phyloP scores from a whole-genome alignment of 2,888 invertebrate genomes.

The Azorinus chamasolen region DNA sequence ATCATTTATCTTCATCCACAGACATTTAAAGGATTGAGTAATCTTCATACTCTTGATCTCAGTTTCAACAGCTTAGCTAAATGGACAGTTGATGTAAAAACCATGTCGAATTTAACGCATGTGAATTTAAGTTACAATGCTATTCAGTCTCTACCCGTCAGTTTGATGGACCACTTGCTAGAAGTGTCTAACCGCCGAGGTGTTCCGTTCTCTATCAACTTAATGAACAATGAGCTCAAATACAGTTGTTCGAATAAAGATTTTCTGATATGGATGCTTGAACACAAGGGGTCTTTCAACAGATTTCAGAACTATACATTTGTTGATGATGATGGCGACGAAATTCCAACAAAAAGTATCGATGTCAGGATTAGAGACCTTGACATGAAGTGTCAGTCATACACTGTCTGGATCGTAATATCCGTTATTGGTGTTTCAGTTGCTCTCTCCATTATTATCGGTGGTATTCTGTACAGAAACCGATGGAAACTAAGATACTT shows the following conservation, averaged over 20 bases:
- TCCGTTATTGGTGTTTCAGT: conserved; percentile 11
- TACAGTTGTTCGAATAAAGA: conserved; percentile 14
- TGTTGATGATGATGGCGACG: neutral
- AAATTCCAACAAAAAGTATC: neutral
- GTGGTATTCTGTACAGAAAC: conserved; percentile 45
- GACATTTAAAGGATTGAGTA: neutral
- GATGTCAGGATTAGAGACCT: neutral
- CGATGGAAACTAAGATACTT: conserved; percentile 62
- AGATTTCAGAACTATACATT: conserved; percentile 21
- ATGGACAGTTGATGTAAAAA: conserved; percentile 2
- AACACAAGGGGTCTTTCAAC: conserved; percentile 7
- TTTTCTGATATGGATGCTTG: conserved; percentile 34
- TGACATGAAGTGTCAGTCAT: conserved; percentile 6
- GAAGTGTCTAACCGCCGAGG: neutral
- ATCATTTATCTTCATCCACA: conserved; percentile 7
- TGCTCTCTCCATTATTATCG: conserved; percentile 19
- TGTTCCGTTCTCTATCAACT: conserved; percentile 14
- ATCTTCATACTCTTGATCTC: conserved; percentile 21
- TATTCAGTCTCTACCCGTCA: conserved; percentile 18
- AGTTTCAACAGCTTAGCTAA: conserved; percentile 30
- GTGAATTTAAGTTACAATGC: conserved; percentile 32
- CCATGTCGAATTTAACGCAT: conserved; percentile 9
- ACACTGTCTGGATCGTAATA: conserved; percentile 1
- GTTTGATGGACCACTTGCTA: conserved; percentile 6
- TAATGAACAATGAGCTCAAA: conserved; percentile 24